A percentile compares a stretch with the other conserved stretches of the same genome.
Conservation (phyloP, 2,797 vertebrate species). For the Amblyopsis hoosieri region DNA sequence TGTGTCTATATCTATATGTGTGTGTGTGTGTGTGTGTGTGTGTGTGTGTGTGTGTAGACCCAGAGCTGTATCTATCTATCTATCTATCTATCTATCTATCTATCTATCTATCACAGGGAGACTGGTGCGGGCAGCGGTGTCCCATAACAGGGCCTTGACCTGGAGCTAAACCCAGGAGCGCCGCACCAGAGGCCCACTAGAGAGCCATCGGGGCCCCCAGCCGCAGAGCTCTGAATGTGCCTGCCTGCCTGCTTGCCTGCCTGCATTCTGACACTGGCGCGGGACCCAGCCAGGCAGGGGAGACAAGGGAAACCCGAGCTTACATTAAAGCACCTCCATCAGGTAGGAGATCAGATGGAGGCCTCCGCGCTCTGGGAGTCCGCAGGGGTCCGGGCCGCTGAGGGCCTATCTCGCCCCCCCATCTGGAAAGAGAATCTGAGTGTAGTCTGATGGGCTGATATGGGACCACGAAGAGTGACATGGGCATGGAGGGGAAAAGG, state of each 20-base stretch:
- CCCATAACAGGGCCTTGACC: constrained; percentile 54
- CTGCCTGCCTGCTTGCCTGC: not conserved
- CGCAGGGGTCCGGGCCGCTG: constrained; percentile 74
- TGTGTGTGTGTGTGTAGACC: constrained; percentile 17
- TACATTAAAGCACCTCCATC: constrained; percentile 77
- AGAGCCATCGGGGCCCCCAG: constrained; percentile 23
- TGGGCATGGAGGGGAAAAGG: constrained; percentile 51
- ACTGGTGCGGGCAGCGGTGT: constrained; percentile 20
- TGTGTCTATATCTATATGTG: constrained; percentile 68
- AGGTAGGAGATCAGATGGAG: constrained; percentile 73
- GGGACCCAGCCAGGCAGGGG: constrained; percentile 65
- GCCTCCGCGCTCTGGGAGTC: constrained; percentile 71
- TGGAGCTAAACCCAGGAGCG: constrained; percentile 39
- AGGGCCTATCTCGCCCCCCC: constrained; percentile 76
- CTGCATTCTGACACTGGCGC: constrained; percentile 63
- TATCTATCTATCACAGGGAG: constrained; percentile 16
- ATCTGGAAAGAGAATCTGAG: constrained; percentile 85
- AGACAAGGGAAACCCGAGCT: constrained; percentile 72
- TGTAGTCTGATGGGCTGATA: constrained; percentile 75
- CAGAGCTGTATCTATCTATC: constrained; percentile 8
- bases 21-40: constrained; percentile 6
- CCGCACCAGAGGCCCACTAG: constrained; percentile 32
- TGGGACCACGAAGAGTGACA: constrained; percentile 71
- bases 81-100: too few relatives aligned
- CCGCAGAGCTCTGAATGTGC: constrained; percentile 44